Conservation (phyloP, 2,113 vertebrate species). For the Dryoscopus gambensis region DNA sequence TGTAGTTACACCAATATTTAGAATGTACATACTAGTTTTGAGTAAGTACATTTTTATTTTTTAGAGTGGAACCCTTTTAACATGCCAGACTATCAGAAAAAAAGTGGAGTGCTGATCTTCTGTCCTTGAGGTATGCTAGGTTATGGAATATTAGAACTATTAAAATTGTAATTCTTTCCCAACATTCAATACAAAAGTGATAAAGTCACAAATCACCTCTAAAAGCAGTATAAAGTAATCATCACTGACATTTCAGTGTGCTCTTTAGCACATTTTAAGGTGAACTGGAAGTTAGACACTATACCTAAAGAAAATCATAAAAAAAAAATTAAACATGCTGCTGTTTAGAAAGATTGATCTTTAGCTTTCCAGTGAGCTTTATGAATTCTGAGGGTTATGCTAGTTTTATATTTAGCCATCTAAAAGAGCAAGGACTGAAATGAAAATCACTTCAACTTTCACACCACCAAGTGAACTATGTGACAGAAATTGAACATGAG, state of each 20-base stretch:
- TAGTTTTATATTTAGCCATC: not conserved
- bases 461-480: not conserved
- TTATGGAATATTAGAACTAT: not conserved
- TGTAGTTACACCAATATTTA: not conserved
- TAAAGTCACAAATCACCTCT: not conserved
- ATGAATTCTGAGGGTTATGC: not conserved
- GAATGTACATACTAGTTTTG: not conserved
- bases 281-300: not conserved
- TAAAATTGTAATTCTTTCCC: not conserved
- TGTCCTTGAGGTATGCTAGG: not conserved
- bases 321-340: not conserved
- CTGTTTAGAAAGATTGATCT: constrained; percentile 25
- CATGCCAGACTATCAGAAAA: not conserved
- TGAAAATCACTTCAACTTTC: constrained; percentile 11
- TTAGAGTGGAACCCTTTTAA: not conserved
- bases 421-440: not conserved
- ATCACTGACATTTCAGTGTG: not conserved
- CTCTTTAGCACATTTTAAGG: not conserved
- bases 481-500: not conserved
- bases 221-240: not conserved
- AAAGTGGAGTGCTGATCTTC: not conserved
- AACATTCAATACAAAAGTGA: not conserved
- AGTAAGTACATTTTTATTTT: not conserved
- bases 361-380: not conserved
- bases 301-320: not conserved